Base-by-base conservation (phyloP, 92 coral and sea anemone genomes). In the Bergia puertoricense region DNA sequence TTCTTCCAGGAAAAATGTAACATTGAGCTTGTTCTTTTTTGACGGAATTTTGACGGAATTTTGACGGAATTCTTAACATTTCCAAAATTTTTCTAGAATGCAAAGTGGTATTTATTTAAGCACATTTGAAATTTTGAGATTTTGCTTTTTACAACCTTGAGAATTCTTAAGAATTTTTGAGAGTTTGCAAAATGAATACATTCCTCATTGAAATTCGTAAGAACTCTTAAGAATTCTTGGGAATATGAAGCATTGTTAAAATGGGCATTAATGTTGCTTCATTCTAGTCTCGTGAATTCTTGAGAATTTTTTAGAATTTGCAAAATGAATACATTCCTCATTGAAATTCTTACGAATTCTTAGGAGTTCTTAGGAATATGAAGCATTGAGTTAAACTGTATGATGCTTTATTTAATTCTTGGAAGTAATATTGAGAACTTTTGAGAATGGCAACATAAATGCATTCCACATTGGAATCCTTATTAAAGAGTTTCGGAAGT, bases 141-240 rank as follows among this genome's bases (percentile, higher is more conserved):
- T 66, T 66, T 66, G 30, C 30, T 30, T 30, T 30, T 30, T 30
- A 30, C 30, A 30, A 30, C 30, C 30, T 36, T 66, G 72, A 66
- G 72, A 66, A 66, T 66, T 66, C 72, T 66, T 66, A 36, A 66
- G 72, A 66, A 66, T 66, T 66, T 15, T 66, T 66, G 72, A 66
- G 72, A 66, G n/a, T 9, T 66, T 14, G 18, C 30, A 18, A 66
- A 1, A 66, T 66, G 72, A 7, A 66, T 66, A 36, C 72, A 66
- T 66, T 66, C 23, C 72, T 66, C 23, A 66, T 36, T 66, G 72
- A 30, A 30, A 30, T 30, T 30, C 30, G 30, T 30, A 30, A 30
- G 30, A 30, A 30, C 30, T 30, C 30, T 30, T 30, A 30, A 30
- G 30, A 30, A 30, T 30, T 30, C 30, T 30, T 30, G 30, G 30